Base-by-base conservation (phyloP, 2,113 vertebrate genomes). In the Hippoglossus stenolepis region DNA sequence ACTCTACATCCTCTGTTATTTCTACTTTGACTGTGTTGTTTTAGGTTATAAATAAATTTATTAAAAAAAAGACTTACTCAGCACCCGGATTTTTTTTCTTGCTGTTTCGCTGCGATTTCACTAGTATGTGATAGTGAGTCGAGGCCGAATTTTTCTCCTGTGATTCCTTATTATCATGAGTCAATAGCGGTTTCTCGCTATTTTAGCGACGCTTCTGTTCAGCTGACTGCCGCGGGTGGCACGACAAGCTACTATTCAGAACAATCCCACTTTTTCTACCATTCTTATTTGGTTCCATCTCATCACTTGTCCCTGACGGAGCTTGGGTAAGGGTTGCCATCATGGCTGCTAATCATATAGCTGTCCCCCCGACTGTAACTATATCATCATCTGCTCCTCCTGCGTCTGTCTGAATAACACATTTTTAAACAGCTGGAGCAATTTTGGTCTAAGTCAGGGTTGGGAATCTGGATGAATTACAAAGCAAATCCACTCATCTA, bases 371-470 rank as follows among this genome's bases (percentile, higher is more conserved):
- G 7, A 31, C 58, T 67, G 56, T n/a, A 51, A 67, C 78, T 24
- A 43, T 83, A 80, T 88, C 85, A 87, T 85, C 81, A 83, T 76
- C 74, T 51, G 58, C 83, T 67, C 71, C 78, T 80, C 61, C 61
- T 75, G 57, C 73, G 79, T 26, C 79, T 45, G 73, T 60, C 76
- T 86, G 71, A 83, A 81, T 79, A 73, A 80, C 47, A 82, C 58
- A 67, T 83, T 76, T 31, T 70, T 45, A 63, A 76, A 63, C 21
- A 31, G 57, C 66, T 73, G 54, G 20, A 72, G 70, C 63, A 63
- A 79, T 75, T 74, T 76, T 62, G 60, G 28, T 45, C 76, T 91
- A 89, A 91, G 75, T 86, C 90, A 88, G 81, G 78, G 66, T 82
- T 40, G 10, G 68, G 76, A 79, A 80, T 87, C 80, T 65, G 63